A percentile compares a stretch with the other conserved stretches of the same genome.
phyloP scores from a whole-genome alignment of 2,888 invertebrate genomes.

The Hyles lineata region DNA sequence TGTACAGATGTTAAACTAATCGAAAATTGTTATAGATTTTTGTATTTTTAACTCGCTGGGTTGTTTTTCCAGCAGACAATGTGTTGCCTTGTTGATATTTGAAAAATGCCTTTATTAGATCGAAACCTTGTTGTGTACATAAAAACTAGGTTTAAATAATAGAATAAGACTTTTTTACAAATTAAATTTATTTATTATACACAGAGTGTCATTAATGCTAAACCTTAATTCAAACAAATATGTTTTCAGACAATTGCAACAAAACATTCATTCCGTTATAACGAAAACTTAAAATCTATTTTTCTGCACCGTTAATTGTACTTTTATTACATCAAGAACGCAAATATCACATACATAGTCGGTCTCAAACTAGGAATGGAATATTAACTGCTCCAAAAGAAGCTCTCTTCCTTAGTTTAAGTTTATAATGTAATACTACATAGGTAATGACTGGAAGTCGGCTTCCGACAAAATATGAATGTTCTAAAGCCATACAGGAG shows the following conservation, averaged over 20 bases:
- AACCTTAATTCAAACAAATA: conserved; percentile 41
- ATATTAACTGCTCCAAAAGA: neutral
- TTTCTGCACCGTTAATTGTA: neutral
- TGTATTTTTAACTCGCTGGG: conserved; percentile 19
- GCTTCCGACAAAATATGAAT: too few species aligned
- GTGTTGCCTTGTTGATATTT: conserved; percentile 44
- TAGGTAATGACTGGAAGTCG: neutral
- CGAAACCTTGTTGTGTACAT: conserved; percentile 66
- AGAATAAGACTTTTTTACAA: conserved; percentile 73
- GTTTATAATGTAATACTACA: neutral
- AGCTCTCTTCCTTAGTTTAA: neutral
- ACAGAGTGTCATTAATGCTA: conserved; percentile 13
- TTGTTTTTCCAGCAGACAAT: neutral
- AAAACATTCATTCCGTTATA: conserved; percentile 1
- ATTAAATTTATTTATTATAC: conserved; percentile 79
- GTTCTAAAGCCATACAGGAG: too few species aligned
- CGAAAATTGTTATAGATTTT: conserved; percentile 28
- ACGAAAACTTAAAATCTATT: conserved; percentile 1
- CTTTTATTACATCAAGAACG: neutral
- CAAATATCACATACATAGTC: conserved; percentile 6
- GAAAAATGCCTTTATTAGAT: conserved; percentile 42
- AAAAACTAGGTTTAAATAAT: conserved; percentile 59
- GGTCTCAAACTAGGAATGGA: neutral
- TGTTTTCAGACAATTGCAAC: conserved; percentile 35
- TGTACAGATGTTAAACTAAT: conserved; percentile 31